These are phyloP conservation scores for Cordilura impudica DNA, from an alignment of 2,888 invertebrate genomes.

Conservation along the genomic window DNA sequence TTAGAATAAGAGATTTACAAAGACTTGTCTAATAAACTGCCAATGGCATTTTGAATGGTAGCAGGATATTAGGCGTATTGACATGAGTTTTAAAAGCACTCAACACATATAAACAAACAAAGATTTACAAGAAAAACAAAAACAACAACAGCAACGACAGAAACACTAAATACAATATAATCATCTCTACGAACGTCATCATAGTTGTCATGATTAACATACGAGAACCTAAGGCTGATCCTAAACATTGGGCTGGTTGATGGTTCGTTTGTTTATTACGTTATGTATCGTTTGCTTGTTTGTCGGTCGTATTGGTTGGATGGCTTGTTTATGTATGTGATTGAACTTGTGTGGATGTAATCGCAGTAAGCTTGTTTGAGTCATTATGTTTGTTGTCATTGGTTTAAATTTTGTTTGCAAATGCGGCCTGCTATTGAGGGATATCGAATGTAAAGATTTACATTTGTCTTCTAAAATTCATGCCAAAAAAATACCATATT, in stretches of 20 bases:
- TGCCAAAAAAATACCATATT: background rate
- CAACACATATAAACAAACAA: slow-evolving; percentile 14
- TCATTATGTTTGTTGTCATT: background rate
- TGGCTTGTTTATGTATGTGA: too few species aligned
- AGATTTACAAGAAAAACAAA: background rate
- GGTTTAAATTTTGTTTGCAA: background rate
- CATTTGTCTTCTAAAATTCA: background rate
- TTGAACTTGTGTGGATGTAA: background rate
- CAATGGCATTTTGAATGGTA: slow-evolving; percentile 41
- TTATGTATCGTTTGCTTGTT: background rate
- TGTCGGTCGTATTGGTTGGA: background rate
- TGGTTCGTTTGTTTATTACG: background rate
- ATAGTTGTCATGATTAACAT: slow-evolving; percentile 50
- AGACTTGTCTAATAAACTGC: slow-evolving; percentile 22
- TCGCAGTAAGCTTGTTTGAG: background rate
- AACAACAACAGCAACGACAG: background rate
- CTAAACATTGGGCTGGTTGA: background rate
- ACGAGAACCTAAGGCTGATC: slow-evolving; percentile 42
- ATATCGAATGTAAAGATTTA: background rate
- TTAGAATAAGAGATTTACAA: slow-evolving; percentile 4
- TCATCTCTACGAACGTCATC: slow-evolving; percentile 22
- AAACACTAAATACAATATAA: background rate
- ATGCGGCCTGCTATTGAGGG: background rate
- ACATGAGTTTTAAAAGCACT: slow-evolving; percentile 34
- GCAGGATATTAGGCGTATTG: slow-evolving; percentile 45